Percentiles rank a stretch among this genome's conserved stretches.
These are phyloP conservation scores for Cololabis saira DNA, from an alignment of 2,113 vertebrate species.

Conservation along the genomic window DNA sequence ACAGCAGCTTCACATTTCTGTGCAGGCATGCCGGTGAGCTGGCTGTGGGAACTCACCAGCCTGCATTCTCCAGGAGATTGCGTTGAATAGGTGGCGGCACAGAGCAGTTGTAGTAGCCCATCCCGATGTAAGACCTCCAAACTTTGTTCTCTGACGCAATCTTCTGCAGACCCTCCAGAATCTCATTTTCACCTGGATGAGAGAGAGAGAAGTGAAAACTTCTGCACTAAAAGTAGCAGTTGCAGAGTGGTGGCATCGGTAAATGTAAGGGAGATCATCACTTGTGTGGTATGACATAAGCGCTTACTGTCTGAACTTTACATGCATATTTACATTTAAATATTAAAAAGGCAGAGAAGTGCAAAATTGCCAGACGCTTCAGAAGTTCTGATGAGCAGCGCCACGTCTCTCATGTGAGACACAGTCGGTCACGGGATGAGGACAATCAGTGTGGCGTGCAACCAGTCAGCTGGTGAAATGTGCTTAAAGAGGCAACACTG, in stretches of 20 bases:
- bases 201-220: background rate
- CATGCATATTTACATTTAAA: background rate
- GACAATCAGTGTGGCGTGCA: background rate
- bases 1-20: background rate
- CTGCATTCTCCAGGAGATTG: constrained; percentile 95
- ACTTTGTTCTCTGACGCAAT: constrained; percentile 94
- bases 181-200: constrained; percentile 93
- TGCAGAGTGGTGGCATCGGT: background rate
- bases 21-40: background rate
- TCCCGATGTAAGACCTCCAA: constrained; percentile 97
- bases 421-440: constrained; percentile 11
- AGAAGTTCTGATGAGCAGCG: constrained; percentile 7
- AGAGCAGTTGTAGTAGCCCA: constrained; percentile 97
- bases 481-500: background rate
- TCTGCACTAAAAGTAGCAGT: background rate
- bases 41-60: constrained; percentile 87
- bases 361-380: background rate
- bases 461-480: too few relatives aligned
- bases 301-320: too few relatives aligned
- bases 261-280: background rate
- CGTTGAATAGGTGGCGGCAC: constrained; percentile 91
- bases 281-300: background rate
- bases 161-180: constrained; percentile 87
- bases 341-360: background rate
- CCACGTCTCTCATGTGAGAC: constrained; percentile 5